phyloP scores from a whole-genome alignment of 2,888 invertebrate species.

The Plebejus anna region DNA sequence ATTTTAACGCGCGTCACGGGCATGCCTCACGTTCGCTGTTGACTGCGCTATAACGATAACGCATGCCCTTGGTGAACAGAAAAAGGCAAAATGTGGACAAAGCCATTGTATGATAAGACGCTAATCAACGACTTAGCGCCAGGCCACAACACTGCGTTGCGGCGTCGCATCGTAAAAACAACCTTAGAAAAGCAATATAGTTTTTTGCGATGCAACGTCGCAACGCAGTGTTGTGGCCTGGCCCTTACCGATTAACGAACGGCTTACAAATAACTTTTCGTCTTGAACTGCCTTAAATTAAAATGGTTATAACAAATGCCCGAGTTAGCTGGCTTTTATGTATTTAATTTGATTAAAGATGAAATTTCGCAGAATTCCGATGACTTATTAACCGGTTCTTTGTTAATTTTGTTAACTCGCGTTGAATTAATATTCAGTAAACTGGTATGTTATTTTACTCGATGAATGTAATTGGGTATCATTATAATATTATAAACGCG shows the following conservation, averaged over 20 bases:
- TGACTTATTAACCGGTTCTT: constrained; percentile 9
- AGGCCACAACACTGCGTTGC: no score
- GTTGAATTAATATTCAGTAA: background rate
- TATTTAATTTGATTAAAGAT: constrained; percentile 27
- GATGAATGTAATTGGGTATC: no score
- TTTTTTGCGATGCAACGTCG: no score
- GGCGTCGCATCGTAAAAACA: no score
- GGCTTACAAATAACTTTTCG: constrained; percentile 38
- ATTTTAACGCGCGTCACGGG: no score
- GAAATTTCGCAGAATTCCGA: constrained; percentile 25
- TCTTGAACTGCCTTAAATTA: constrained; percentile 32
- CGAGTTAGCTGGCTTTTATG: constrained; percentile 1
- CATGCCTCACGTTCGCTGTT: no score
- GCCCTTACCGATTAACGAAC: constrained; percentile 63
- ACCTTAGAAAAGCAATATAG: no score
- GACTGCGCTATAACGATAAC: no score
- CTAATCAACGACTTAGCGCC: no score
- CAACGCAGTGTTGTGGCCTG: constrained; percentile 39
- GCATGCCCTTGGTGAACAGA: no score
- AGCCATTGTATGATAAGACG: no score
- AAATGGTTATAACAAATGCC: constrained; percentile 24
- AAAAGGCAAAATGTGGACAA: no score
- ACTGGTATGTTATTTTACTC: background rate
- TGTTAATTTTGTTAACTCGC: constrained; percentile 26
- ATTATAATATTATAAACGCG: background rate